Evolutionary conservation across 2,888 invertebrate species (phyloP).

Genomic region (Ctenicera cuprea): DNA sequence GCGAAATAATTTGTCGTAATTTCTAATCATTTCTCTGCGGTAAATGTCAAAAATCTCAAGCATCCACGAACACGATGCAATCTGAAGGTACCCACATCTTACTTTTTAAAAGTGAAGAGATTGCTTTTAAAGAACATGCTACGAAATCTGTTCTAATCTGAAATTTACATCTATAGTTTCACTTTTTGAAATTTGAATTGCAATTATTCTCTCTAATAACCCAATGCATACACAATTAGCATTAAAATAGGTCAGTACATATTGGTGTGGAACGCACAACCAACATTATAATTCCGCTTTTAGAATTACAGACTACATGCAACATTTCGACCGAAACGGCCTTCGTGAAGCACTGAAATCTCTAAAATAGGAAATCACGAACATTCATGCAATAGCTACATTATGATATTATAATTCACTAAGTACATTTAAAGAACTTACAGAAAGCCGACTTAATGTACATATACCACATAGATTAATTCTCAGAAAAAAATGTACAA

Average conservation of each 20-base stretch:
- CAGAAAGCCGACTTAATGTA: no score
- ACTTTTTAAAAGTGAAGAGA: conserved; percentile 8
- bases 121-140: not conserved
- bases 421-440: not conserved
- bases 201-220: conserved; percentile 28
- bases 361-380: conserved; percentile 28
- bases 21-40: conserved; percentile 2
- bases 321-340: conserved; percentile 37
- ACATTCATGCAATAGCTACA: conserved; percentile 15
- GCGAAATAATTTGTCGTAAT: conserved; percentile 13
- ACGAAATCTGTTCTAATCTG: conserved; percentile 7
- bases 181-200: conserved; percentile 27
- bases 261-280: conserved; percentile 33
- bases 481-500: no score
- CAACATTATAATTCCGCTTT: conserved; percentile 36
- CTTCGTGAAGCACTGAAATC: conserved; percentile 36
- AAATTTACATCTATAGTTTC: conserved; percentile 13
- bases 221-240: conserved; percentile 37
- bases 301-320: conserved; percentile 28
- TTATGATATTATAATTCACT: conserved; percentile 12
- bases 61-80: conserved; percentile 1
- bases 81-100: not conserved
- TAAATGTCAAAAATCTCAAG: conserved; percentile 21
- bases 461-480: no score
- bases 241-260: conserved; percentile 37